Base-by-base conservation (phyloP, 2,797 vertebrate species). In the Tokudaia muenninki region DNA sequence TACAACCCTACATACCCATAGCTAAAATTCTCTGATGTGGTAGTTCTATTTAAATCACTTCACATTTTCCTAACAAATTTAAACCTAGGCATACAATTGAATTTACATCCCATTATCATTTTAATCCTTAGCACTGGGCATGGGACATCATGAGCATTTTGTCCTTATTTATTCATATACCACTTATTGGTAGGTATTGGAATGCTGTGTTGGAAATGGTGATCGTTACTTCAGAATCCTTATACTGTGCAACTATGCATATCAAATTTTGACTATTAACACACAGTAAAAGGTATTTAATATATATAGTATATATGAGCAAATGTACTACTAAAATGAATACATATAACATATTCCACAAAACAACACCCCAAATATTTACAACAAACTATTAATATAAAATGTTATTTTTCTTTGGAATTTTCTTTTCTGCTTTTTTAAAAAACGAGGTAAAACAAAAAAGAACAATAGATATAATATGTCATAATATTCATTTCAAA, bases 341-440 rank as follows among this genome's bases (percentile, higher is more conserved):
- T 3, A 84, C 9, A 86, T 50, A 19, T 52, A 94, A 90, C 72
- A 31, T 1, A 50, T 31, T 72, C 41, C 47, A 55, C 17, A 72
- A 78, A 89, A 50, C 67, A 93, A 84, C 16, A 63, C 9, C 34
- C 9, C 10, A 57, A 70, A 31, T 13, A 94, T 41, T 75, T 37
- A 6, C 10, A 88, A 47, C 14, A 86, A 81, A 3, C 61, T 61
- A 29, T 14, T 80, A 89, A 88, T 88, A 34, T 65, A 65, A 70
- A 59, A 5, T 47, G n/a, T 41, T 83, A 59, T 11, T 26, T 44
- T 61, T 41, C 3, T 94, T 79, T 47, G 19, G 29, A 87, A 84
- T 61, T 92, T 90, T 83, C 37, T 75, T 47, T 90, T 94, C 16
- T 84, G 44, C 3, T 77, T 17, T 75, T 47, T 90, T 70, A n/a